These are phyloP conservation scores for Brachycybe producta DNA, from an alignment of 2,888 invertebrate genomes.

Conservation along the genomic window DNA sequence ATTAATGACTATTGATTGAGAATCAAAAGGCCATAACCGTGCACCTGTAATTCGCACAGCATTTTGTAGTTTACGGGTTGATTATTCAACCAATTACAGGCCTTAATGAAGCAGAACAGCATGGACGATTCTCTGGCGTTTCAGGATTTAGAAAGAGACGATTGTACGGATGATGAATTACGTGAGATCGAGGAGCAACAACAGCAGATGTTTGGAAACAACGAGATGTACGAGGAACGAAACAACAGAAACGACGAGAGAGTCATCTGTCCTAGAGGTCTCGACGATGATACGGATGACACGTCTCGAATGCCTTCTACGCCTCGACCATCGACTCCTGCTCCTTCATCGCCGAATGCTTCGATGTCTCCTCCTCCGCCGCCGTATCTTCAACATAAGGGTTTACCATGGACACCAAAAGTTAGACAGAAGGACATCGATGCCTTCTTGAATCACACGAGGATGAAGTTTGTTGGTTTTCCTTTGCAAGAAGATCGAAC, in stretches of 20 bases:
- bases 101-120: slow-evolving; percentile 82
- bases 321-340: slow-evolving; percentile 40
- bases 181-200: slow-evolving; percentile 31
- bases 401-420: slow-evolving; percentile 92
- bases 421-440: slow-evolving; percentile 88
- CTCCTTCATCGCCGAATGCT: slow-evolving; percentile 39
- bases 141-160: slow-evolving; percentile 48
- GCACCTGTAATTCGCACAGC: no score
- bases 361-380: slow-evolving; percentile 26
- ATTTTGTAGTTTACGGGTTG: no score
- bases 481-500: slow-evolving; percentile 65
- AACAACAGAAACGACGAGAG: no score
- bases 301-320: no score
- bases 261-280: no score
- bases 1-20: no score
- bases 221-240: not conserved
- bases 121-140: slow-evolving; percentile 69
- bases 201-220: not conserved
- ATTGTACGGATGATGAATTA: slow-evolving; percentile 35
- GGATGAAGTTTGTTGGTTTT: slow-evolving; percentile 93
- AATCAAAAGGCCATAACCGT: no score
- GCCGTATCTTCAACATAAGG: slow-evolving; percentile 28
- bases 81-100: no score
- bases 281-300: not conserved
- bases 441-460: slow-evolving; percentile 73